phyloP scores from a whole-genome alignment of 2,113 vertebrate species.

The Electrona antarctica region DNA sequence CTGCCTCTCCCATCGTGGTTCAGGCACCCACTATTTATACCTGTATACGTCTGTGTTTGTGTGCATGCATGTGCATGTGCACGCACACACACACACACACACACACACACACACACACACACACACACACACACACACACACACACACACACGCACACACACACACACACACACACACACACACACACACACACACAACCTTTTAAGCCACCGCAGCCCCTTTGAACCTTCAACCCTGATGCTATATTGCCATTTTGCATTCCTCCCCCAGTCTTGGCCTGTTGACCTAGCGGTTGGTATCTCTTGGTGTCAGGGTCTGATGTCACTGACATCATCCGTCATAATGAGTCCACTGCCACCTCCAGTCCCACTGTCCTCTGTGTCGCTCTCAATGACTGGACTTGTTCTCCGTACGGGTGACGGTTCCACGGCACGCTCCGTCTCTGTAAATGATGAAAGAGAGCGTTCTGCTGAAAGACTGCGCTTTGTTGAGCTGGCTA shows the following conservation, averaged over 20 bases:
- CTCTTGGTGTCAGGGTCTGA: constrained; percentile 46
- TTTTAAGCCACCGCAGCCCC: neutral
- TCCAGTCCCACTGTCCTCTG: constrained; percentile 66
- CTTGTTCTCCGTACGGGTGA: constrained; percentile 51
- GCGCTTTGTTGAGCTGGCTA: constrained; percentile 48
- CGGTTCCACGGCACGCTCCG: constrained; percentile 64
- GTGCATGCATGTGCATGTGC: constrained; percentile 16
- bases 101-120: neutral
- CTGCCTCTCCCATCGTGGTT: neutral
- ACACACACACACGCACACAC: neutral
- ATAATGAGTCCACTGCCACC: constrained; percentile 60
- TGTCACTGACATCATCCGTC: constrained; percentile 58
- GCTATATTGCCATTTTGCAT: constrained; percentile 37
- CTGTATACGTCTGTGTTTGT: constrained; percentile 16
- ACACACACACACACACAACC: neutral
- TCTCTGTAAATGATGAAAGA: constrained; percentile 73
- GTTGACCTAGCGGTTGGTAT: constrained; percentile 29
- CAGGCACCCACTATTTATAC: too few relatives aligned
- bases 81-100: constrained; percentile 9
- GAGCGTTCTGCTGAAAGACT: constrained; percentile 39
- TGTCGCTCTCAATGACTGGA: constrained; percentile 42
- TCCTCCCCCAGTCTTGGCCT: constrained; percentile 54
- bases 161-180: constrained; percentile 2
- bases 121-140: constrained; percentile 10
- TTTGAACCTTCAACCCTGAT: constrained; percentile 10